phyloP scores from a whole-genome alignment of 2,888 invertebrate genomes.

The Agonum fuliginosum region DNA sequence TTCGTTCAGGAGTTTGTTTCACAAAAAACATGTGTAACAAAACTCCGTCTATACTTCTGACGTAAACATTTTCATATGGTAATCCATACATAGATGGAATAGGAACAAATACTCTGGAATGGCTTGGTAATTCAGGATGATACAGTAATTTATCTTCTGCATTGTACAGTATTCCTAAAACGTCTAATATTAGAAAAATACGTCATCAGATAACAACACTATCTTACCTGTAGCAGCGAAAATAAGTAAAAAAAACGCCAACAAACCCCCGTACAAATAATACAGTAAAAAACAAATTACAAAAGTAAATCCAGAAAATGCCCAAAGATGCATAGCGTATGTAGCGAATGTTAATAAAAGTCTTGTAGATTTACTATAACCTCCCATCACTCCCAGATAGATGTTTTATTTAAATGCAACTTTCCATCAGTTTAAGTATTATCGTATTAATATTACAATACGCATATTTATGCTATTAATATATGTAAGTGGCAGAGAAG shows the following conservation, averaged over 20 bases:
- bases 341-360: conserved; percentile 73
- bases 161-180: conserved; percentile 86
- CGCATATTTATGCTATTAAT: conserved; percentile 15
- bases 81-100: conserved; percentile 90
- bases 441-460: conserved; percentile 11
- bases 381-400: conserved; percentile 67
- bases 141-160: conserved; percentile 91
- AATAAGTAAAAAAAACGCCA: conserved; percentile 82
- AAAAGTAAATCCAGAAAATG: conserved; percentile 83
- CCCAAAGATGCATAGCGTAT: conserved; percentile 84
- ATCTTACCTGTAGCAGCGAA: conserved; percentile 82
- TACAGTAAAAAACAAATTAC: conserved; percentile 85
- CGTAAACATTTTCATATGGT: conserved; percentile 88
- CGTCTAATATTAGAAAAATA: conserved; percentile 47
- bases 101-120: conserved; percentile 91
- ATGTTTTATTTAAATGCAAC: conserved; percentile 36
- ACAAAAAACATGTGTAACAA: conserved; percentile 89
- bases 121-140: conserved; percentile 92
- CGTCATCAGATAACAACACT: neutral
- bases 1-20: conserved; percentile 81
- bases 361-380: conserved; percentile 71
- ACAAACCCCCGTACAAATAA: conserved; percentile 87
- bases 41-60: conserved; percentile 85
- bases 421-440: conserved; percentile 32
- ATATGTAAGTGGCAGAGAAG: neutral